Evolutionary conservation across 2,888 invertebrate species (phyloP), one percentile per base, ranked within the genome.

Genomic region (Melieria omissa): DNA sequence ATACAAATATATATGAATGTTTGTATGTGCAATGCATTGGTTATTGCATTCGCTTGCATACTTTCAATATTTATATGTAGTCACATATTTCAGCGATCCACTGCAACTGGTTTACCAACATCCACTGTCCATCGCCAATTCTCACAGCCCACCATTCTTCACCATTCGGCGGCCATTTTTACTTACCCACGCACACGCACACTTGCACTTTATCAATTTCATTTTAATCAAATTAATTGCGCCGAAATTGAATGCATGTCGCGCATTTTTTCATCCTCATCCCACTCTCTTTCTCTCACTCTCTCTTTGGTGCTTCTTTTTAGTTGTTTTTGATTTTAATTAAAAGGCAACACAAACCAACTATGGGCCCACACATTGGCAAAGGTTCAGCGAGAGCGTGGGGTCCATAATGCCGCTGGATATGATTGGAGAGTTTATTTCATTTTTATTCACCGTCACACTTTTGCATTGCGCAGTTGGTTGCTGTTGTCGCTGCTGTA

Each of bases 201-300:
- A 63, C 67, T 57, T 69, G 68, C 68, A 69, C 74, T 74, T 73
- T 73, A 74, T 74, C 74, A 74, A 73, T 74, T 76, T 74, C 74
- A 44, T 77, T 76, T 77, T 75, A 77, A 78, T 77, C 73, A 78
- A 77, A 76, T 78, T 76, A 78, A 77, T 76, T 77, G 76, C 74
- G 73, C 71, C 71, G 74, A 72, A 77, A 77, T 75, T 73, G 75
- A 75, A 77, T 75, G 74, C 65, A 73, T 71, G 71, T 45, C 71
- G 67, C 60, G 73, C 61, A 61, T 73, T 75, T 73, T 55, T 67
- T 64, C 62, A 57, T 68, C n/a, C n/a, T 58, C 12, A n/a, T 41
- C 5, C 10, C 16, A 47, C 12, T 63, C 54, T 54, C 54, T 64
- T 42, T 54, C 54, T 57, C 49, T 10, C 3, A 4, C 29, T 55